Conservation (phyloP, 2,888 invertebrate genomes). For the Synergus laeviventris region DNA sequence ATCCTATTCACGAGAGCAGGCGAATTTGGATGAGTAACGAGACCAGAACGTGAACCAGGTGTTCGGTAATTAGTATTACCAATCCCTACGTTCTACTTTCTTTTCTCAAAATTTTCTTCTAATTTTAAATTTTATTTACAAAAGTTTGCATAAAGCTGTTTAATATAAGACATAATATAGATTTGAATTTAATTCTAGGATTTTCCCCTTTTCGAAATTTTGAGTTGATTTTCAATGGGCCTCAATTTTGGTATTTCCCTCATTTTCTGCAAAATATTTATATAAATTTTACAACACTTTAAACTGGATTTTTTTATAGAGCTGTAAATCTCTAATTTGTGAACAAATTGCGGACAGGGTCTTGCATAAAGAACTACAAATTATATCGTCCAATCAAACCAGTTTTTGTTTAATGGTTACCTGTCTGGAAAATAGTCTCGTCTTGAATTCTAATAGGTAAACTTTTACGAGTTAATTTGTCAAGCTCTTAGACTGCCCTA, state of each 20-base stretch:
- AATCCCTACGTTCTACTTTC: constrained; percentile 38
- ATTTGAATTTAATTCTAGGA: too few relatives aligned
- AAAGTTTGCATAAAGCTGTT: background rate
- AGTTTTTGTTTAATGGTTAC: background rate
- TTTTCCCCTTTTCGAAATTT: too few relatives aligned
- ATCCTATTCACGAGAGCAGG: constrained; percentile 47
- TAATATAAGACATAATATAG: background rate
- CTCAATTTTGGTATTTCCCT: too few relatives aligned
- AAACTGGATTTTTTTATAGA: background rate
- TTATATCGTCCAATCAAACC: constrained; percentile 40
- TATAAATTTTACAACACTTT: background rate
- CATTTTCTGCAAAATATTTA: too few relatives aligned
- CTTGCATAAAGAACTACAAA: constrained; percentile 28
- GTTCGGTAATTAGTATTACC: constrained; percentile 44
- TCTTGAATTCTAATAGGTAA: background rate
- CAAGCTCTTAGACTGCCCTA: constrained; percentile 10
- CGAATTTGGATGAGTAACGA: constrained; percentile 51
- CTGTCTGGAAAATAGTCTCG: background rate
- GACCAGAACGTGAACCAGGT: constrained; percentile 49
- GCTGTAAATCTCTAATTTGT: constrained; percentile 42
- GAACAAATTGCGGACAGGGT: constrained; percentile 5
- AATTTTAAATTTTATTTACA: background rate
- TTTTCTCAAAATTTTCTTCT: constrained; percentile 21
- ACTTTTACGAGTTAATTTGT: constrained; percentile 14
- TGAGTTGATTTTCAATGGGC: too few relatives aligned